Base-by-base conservation (phyloP, 2,888 invertebrate species). In the Coecobrya sp. region DNA sequence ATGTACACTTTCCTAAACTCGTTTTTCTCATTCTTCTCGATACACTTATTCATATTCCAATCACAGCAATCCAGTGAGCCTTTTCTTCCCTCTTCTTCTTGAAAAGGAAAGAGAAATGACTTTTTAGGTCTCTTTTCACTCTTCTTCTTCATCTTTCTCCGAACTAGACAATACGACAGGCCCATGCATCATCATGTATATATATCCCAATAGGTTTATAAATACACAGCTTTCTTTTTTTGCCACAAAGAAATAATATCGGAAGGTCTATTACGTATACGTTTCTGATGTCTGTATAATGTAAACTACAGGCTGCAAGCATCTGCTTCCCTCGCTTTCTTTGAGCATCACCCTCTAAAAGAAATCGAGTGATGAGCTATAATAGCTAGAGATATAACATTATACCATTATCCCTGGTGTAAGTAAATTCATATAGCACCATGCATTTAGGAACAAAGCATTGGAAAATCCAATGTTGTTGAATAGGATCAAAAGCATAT, bases 31-130 rank as follows among this genome's bases (percentile, higher is more conserved):
- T 76, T 45, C 76, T 45, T 22, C 62, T 27, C 16, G 36, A 79
- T 79, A 73, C 87, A 79, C 59, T 87, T 87, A 87, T 87, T 87
- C 87, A 79, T 87, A 87, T 87, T 87, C 87, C 79, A 87, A 87
- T 87, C 87, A 87, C 87, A 87, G 79, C 87, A 36, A 76, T 79
- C 62, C 79, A 59, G n/a, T 73, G 86, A 86, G 73, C 73, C 73
- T 73, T 79, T 87, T 62, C 45, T 73, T 86, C 49, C 59, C 86
- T 87, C 79, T 11, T 45, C 30, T 68, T 11, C 36, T 19, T 59
- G 22, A 16, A 68, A 68, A 68, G n/a, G 55, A 70, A 52, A 73
- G 55, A 86, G 59, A 73, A 86, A 86, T 86, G 86, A 86, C 86
- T 86, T 86, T 86, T 55, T 86, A 36, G 52, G 86, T 36, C 45